Base-by-base conservation (phyloP, 2,113 vertebrate species). In the Passer montanus region DNA sequence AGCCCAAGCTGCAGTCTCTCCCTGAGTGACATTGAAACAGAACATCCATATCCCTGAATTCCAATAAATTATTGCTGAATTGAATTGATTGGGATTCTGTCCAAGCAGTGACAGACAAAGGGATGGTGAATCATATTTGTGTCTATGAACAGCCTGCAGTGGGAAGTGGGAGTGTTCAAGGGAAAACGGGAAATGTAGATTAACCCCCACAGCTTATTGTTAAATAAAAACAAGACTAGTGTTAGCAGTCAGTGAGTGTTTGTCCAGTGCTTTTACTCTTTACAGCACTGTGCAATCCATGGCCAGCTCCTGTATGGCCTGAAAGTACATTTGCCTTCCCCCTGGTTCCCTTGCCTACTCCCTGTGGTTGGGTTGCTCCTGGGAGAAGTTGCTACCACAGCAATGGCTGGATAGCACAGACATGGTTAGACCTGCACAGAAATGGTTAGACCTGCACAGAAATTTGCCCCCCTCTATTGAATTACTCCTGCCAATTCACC, bases 401-500 rank as follows among this genome's bases (percentile, higher is more conserved):
- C 30, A 93, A 8, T 31, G 41, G 4, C 31, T 62, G 31, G 26
- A 15, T 49, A 55, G 31, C 46, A 52, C 23, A 72, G 56, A 77
- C 79, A 90, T 77, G 9, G 28, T 58, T 83, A 82, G 37, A 77
- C 35, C 47, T 19, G 62, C 52, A 50, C n/a, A 72, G 56, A 77
- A 82, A 90, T 77, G 9, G 28, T 58, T 83, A 82, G 37, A 80
- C 35, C 47, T 19, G 62, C 52, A 50, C n/a, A 86, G 66, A 94
- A 85, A 59, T 90, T n/a, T 84, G 5, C 13, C 55, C 50, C 15
- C 11, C 84, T 89, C 30, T 73, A 50, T n/a, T 75, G 85, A 93
- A 90, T 94, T 90, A 83, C 52, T 87, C 46, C 80, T 76, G 20
- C 46, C 63, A 94, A 59, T 94, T 91, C 93, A 73, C 41, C 44